Evolutionary conservation across 2,797 vertebrate genomes (phyloP).

Genomic region (Amblyraja radiata): DNA sequence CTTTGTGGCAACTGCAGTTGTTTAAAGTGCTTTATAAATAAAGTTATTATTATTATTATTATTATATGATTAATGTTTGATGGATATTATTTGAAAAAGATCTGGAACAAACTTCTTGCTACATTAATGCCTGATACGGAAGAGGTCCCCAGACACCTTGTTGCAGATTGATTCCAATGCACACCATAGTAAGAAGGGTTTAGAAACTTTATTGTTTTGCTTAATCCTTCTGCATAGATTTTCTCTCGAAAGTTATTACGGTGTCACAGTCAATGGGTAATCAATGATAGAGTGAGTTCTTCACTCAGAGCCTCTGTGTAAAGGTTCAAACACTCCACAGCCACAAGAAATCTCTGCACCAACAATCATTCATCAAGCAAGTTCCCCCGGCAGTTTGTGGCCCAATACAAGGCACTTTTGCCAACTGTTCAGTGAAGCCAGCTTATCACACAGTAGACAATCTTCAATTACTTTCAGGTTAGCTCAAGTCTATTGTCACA

Average conservation of each 20-base stretch:
- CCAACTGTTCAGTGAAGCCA: not conserved
- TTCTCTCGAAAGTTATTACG: not conserved
- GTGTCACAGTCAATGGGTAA: not conserved
- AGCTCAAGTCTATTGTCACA: too few relatives aligned
- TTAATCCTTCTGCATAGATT: not conserved
- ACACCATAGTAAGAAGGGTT: not conserved
- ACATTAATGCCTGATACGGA: not conserved
- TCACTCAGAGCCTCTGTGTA: not conserved
- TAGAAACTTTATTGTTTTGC: not conserved
- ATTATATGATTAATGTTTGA: not conserved
- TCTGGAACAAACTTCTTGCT: not conserved
- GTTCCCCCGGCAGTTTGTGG: not conserved
- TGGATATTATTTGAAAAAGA: not conserved
- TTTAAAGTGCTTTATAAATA: too few relatives aligned
- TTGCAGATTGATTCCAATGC: not conserved
- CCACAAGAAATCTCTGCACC: not conserved
- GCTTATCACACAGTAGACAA: not conserved
- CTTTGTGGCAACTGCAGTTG: too few relatives aligned
- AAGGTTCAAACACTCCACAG: not conserved
- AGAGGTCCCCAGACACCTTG: not conserved
- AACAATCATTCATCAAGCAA: not conserved
- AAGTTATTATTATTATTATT: too few relatives aligned
- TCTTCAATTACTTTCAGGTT: not conserved
- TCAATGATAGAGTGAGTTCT: not conserved
- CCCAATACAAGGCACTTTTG: not conserved